Percentiles rank a stretch among this genome's conserved stretches.
Evolutionary conservation across 2,113 vertebrate genomes (phyloP).

Genomic region (Seriola dumerili): DNA sequence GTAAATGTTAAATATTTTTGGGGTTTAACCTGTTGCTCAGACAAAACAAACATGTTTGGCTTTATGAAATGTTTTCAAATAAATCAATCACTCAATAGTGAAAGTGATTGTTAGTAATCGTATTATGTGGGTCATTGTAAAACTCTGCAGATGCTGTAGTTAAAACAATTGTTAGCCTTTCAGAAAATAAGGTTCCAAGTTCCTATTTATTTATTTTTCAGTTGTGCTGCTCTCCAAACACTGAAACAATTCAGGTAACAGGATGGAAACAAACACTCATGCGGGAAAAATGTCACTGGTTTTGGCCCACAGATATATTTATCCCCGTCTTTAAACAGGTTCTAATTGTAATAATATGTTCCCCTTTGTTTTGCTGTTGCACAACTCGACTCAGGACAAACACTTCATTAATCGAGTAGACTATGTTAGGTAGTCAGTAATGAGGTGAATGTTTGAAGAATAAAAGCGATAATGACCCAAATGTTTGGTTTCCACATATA

Average conservation of each 20-base stretch:
- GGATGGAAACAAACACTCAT: conserved; percentile 56
- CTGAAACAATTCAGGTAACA: conserved; percentile 40
- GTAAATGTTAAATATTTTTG: not conserved
- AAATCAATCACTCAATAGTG: not conserved
- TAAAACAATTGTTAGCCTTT: not conserved
- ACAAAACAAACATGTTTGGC: too few species aligned
- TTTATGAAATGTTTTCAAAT: not conserved
- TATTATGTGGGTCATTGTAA: too few species aligned
- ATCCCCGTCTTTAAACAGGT: conserved; percentile 59
- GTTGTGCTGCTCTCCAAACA: conserved; percentile 34
- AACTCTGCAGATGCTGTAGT: conserved; percentile 31
- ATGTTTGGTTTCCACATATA: conserved; percentile 68
- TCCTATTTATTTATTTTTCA: conserved; percentile 48
- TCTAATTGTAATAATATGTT: conserved; percentile 66
- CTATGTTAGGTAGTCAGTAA: conserved; percentile 64
- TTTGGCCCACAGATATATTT: conserved; percentile 52
- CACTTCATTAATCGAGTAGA: conserved; percentile 63
- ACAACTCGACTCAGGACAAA: conserved; percentile 37
- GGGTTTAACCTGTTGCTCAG: too few species aligned
- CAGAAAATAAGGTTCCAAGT: not conserved
- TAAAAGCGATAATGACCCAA: conserved; percentile 64
- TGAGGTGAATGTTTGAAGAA: conserved; percentile 80
- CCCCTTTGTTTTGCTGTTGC: conserved; percentile 55
- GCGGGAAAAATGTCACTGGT: conserved; percentile 36
- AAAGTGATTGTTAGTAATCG: too few species aligned